Percentiles rank a stretch among this genome's conserved stretches.
Evolutionary conservation across 1,140 invertebrate genomes (phyloP).

Genomic region (Melipona quadrifasciata): DNA sequence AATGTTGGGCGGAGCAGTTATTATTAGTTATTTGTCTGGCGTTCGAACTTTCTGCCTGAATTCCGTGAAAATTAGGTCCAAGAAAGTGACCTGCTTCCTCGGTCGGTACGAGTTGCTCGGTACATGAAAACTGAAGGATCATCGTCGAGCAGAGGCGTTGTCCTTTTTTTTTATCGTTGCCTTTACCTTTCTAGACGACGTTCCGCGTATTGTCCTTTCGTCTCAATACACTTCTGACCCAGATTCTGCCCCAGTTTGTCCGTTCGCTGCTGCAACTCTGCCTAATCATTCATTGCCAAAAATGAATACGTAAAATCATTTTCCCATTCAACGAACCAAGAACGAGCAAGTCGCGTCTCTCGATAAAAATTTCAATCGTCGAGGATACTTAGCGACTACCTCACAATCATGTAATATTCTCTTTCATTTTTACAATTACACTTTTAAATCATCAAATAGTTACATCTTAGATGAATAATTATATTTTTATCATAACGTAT

Average conservation of each 20-base stretch:
- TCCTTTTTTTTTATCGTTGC: background rate
- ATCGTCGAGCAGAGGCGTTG: background rate
- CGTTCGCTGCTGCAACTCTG: background rate
- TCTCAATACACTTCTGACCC: background rate
- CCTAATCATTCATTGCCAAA: conserved; percentile 16
- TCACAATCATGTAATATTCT: too few relatives aligned
- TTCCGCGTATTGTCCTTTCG: background rate
- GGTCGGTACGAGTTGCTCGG: background rate
- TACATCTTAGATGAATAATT: too few relatives aligned
- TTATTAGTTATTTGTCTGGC: background rate
- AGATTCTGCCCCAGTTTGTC: background rate
- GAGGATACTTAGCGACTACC: background rate
- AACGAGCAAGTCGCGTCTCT: background rate
- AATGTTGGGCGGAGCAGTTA: background rate
- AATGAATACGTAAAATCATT: background rate
- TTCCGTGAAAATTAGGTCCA: conserved; percentile 2
- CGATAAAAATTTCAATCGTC: background rate
- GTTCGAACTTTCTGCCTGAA: background rate
- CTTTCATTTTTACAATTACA: too few relatives aligned
- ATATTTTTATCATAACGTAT: background rate
- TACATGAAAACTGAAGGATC: conserved; percentile 15
- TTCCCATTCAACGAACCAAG: background rate
- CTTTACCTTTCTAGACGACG: background rate
- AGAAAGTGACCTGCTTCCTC: conserved; percentile 10
- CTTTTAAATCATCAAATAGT: too few relatives aligned